Evolutionary conservation across 1,140 invertebrate genomes (phyloP).

Genomic region (Acromyrmex echinatior): DNA sequence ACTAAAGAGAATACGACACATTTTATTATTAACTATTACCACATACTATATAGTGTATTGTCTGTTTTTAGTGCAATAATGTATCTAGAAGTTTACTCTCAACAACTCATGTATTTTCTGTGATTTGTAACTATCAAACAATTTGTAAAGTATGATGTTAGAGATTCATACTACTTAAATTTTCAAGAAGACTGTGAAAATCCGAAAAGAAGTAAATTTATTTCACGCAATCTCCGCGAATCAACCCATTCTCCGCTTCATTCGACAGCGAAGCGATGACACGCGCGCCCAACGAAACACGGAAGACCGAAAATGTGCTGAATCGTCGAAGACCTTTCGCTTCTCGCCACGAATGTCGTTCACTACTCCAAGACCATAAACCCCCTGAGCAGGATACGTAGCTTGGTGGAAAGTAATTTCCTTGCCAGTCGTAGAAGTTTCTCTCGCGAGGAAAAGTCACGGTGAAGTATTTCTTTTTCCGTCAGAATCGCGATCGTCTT

Average conservation of each 20-base stretch:
- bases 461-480: constrained; percentile 48
- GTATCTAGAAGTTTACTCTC: neutral
- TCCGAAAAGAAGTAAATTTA: constrained; percentile 12
- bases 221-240: constrained; percentile 25
- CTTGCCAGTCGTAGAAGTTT: constrained; percentile 59
- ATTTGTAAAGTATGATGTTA: neutral
- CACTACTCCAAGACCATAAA: constrained; percentile 43
- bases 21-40: constrained; percentile 12
- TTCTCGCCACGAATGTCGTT: constrained; percentile 33
- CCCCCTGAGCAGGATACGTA: constrained; percentile 23
- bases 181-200: neutral
- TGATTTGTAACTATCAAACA: neutral
- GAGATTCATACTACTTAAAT: neutral
- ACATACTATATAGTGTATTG: neutral
- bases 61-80: constrained; percentile 3
- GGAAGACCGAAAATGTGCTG: constrained; percentile 62
- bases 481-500: constrained; percentile 34
- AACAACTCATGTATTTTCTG: neutral
- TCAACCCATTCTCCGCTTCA: constrained; percentile 24
- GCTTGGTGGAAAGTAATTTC: constrained; percentile 64
- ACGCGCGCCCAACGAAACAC: constrained; percentile 51
- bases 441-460: constrained; percentile 51
- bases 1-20: neutral
- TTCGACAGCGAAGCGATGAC: constrained; percentile 17
- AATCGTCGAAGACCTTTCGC: constrained; percentile 46